Conservation (phyloP, 2,888 invertebrate species). For the Euplagia quadripunctaria region DNA sequence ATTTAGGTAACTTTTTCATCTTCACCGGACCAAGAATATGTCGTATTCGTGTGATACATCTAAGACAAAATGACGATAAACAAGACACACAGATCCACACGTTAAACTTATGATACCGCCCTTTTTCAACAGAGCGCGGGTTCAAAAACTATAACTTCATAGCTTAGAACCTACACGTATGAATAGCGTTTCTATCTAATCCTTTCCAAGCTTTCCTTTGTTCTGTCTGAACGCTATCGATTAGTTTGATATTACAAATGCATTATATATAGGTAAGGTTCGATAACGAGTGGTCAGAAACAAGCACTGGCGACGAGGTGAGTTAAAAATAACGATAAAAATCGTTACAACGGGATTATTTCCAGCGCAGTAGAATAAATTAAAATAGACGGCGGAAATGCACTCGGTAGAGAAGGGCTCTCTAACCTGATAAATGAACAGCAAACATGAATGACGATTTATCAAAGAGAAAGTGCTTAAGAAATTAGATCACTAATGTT, state of each 20-base stretch:
- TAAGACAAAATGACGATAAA: neutral
- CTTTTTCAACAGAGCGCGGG: too few relatives aligned
- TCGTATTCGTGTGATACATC: neutral
- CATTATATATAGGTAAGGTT: slow-evolving; percentile 1
- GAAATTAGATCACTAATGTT: neutral
- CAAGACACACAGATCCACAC: neutral
- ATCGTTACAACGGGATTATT: slow-evolving; percentile 74
- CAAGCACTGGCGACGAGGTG: slow-evolving; percentile 30
- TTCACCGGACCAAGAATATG: neutral
- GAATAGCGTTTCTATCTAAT: neutral
- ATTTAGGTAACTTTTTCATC: neutral
- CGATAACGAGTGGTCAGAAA: slow-evolving; percentile 33
- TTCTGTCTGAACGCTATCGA: neutral
- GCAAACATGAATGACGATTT: neutral
- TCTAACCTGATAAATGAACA: slow-evolving; percentile 24
- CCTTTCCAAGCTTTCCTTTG: neutral
- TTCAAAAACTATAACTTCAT: neutral
- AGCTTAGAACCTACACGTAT: neutral
- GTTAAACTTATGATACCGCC: too few relatives aligned
- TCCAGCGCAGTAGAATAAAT: slow-evolving; percentile 64
- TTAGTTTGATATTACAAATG: neutral
- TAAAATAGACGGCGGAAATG: slow-evolving; percentile 61
- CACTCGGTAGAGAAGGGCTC: slow-evolving; percentile 29
- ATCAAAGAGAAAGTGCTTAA: slow-evolving; percentile 1
- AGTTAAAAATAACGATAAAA: slow-evolving; percentile 74